A percentile compares a stretch with the other conserved stretches of the same genome.
Conservation (phyloP, 2,888 invertebrate genomes). For the Brachynemurus nebulosus region DNA sequence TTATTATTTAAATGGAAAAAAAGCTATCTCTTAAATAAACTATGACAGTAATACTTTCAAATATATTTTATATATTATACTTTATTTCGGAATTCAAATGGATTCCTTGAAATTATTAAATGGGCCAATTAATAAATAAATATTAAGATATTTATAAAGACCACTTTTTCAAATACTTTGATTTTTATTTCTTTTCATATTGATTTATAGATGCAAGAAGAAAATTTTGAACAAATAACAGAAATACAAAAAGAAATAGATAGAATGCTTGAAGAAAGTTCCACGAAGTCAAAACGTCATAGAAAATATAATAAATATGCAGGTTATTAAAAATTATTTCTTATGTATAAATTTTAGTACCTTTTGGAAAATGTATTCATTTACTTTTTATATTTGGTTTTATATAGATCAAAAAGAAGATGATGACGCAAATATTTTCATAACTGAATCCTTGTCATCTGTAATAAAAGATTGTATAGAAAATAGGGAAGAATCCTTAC, state of each 20-base stretch:
- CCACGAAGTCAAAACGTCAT: conserved; percentile 16
- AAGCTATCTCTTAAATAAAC: too few species aligned
- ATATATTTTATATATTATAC: too few species aligned
- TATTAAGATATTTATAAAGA: too few species aligned
- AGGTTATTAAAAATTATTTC: background rate
- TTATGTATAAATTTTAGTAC: background rate
- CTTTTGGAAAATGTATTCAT: background rate
- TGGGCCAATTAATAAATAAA: too few species aligned
- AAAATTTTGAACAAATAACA: conserved; percentile 50
- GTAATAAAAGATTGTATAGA: conserved; percentile 37
- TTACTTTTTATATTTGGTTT: conserved; percentile 5
- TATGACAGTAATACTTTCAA: too few species aligned
- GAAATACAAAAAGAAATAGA: conserved; percentile 82
- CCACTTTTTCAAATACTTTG: background rate
- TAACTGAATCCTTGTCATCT: conserved; percentile 33
- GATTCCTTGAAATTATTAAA: background rate
- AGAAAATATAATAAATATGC: conserved; percentile 17
- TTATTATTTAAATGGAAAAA: too few species aligned
- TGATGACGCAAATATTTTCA: conserved; percentile 32
- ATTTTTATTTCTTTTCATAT: conserved; percentile 1
- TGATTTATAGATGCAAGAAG: conserved; percentile 33
- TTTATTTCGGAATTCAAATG: background rate
- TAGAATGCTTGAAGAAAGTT: conserved; percentile 55
- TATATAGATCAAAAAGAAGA: conserved; percentile 22
- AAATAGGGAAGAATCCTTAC: conserved; percentile 34